phyloP scores from a whole-genome alignment of 2,797 vertebrate genomes.

The Pteronotus mesoamericanus region DNA sequence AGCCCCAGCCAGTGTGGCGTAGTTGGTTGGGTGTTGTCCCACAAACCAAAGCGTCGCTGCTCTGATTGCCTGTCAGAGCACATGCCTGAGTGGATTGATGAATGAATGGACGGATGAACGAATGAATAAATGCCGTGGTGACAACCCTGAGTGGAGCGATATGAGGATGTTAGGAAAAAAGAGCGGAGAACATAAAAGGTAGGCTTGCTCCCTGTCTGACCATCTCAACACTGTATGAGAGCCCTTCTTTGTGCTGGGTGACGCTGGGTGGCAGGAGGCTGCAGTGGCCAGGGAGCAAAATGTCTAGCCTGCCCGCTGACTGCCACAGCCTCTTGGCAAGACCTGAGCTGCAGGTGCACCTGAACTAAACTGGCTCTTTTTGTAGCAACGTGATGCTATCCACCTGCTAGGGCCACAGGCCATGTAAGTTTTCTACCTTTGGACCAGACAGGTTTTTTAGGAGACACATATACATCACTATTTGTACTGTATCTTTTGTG shows the following conservation, averaged over 20 bases:
- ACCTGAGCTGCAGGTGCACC: not conserved
- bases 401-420: not conserved
- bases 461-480: not conserved
- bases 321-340: not conserved
- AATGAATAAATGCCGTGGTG: rapidly evolving
- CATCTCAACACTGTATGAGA: rapidly evolving
- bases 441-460: not conserved
- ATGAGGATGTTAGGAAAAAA: no score
- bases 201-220: not conserved
- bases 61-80: not conserved
- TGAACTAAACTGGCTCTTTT: rapidly evolving
- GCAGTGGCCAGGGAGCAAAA: not conserved
- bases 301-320: rapidly evolving
- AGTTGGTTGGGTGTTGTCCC: not conserved
- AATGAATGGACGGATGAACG: not conserved
- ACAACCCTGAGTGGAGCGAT: not conserved
- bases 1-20: not conserved
- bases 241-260: not conserved
- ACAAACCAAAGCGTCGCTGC: not conserved
- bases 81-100: not conserved
- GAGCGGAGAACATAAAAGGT: rapidly evolving
- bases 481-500: not conserved
- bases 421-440: not conserved
- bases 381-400: no score
- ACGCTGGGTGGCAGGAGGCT: rapidly evolving